phyloP scores from a whole-genome alignment of 2,888 invertebrate genomes.

The Clanis bilineata region DNA sequence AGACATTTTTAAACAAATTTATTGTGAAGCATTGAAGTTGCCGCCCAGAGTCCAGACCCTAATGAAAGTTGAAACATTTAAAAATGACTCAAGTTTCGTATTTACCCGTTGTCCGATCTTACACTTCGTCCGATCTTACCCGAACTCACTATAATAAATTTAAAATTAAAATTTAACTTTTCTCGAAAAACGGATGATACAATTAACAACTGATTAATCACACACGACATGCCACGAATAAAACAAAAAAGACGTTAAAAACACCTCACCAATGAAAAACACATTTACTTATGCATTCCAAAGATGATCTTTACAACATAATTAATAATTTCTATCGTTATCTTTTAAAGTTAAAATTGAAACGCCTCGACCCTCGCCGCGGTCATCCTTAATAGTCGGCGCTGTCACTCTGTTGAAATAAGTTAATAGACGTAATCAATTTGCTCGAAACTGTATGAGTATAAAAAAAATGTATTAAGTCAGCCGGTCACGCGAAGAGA shows the following conservation, averaged over 20 bases:
- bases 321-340: slow-evolving; percentile 31
- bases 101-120: too few relatives aligned
- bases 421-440: slow-evolving; percentile 69
- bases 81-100: too few relatives aligned
- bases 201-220: too few relatives aligned
- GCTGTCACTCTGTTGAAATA: slow-evolving; percentile 61
- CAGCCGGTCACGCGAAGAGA: slow-evolving; percentile 60
- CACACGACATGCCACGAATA: background rate
- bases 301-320: slow-evolving; percentile 27
- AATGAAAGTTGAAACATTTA: too few relatives aligned
- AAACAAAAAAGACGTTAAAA: background rate
- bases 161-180: too few relatives aligned
- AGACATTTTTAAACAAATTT: too few relatives aligned
- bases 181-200: too few relatives aligned
- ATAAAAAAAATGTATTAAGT: slow-evolving; percentile 55
- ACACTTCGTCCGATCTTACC: too few relatives aligned
- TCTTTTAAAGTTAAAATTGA: slow-evolving; percentile 21
- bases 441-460: slow-evolving; percentile 54
- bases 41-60: too few relatives aligned
- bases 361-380: slow-evolving; percentile 31
- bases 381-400: slow-evolving; percentile 44
- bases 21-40: too few relatives aligned
- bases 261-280: background rate
- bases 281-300: background rate
- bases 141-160: too few relatives aligned